Conservation (phyloP, 2,797 vertebrate species). For the Cyprinodon diabolis region DNA sequence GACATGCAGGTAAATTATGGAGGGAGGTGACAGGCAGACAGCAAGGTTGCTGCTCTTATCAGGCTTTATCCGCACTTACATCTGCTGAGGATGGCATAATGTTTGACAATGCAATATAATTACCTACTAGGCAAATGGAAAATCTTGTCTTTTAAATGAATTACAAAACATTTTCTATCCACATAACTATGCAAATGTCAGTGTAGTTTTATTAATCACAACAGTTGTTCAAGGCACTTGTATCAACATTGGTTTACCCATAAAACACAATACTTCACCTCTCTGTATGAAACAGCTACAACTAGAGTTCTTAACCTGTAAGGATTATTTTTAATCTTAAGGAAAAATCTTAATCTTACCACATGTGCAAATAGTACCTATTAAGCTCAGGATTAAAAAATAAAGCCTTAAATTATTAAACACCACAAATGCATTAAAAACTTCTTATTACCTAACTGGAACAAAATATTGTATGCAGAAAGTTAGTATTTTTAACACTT, state of each 20-base stretch:
- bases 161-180: background rate
- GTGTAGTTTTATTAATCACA: background rate
- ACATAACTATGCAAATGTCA: background rate
- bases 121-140: background rate
- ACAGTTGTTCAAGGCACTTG: background rate
- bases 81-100: background rate
- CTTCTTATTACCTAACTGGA: background rate
- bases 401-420: background rate
- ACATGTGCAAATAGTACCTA: background rate
- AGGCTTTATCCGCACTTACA: constrained; percentile 7
- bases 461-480: background rate
- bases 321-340: too few species aligned
- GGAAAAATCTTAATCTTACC: background rate
- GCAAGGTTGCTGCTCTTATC: background rate
- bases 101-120: background rate
- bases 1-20: constrained; percentile 13
- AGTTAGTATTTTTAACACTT: background rate
- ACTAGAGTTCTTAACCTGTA: background rate
- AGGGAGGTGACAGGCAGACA: constrained; percentile 16
- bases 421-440: background rate
- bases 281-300: background rate
- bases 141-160: background rate
- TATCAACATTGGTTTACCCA: background rate
- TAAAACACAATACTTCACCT: background rate
- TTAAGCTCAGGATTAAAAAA: background rate